Conservation (phyloP, 2,888 invertebrate species). For the Arge pagana region DNA sequence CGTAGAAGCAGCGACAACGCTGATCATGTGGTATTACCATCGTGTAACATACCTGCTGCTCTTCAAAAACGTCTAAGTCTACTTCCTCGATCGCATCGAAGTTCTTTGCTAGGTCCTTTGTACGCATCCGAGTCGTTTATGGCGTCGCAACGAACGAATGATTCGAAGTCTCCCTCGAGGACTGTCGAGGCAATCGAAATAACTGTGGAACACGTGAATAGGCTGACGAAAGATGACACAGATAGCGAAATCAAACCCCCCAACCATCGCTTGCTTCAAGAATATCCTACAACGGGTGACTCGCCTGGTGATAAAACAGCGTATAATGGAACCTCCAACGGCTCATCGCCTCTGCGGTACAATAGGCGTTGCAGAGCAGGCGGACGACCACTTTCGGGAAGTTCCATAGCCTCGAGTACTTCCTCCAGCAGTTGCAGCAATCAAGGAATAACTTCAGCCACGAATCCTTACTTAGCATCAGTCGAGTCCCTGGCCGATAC, state of each 20-base stretch:
- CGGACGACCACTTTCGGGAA: slow-evolving; percentile 73
- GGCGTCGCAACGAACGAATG: neutral
- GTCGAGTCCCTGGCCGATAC: slow-evolving; percentile 86
- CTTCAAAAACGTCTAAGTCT: slow-evolving; percentile 52
- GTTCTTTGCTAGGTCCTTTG: slow-evolving; percentile 47
- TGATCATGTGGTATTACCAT: slow-evolving; percentile 40
- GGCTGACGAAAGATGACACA: neutral
- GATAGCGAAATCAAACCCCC: no score
- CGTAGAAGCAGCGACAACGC: slow-evolving; percentile 46
- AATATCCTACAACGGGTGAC: neutral
- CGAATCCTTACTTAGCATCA: slow-evolving; percentile 82
- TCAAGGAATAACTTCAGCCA: slow-evolving; percentile 69
- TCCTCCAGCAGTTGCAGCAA: slow-evolving; percentile 57
- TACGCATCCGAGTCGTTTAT: slow-evolving; percentile 27
- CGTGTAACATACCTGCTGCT: slow-evolving; percentile 44
- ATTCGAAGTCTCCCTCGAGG: no score
- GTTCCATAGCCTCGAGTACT: slow-evolving; percentile 72
- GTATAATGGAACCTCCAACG: no score
- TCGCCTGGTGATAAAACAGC: no score
- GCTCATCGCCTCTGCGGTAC: slow-evolving; percentile 58
- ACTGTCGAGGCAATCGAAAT: neutral
- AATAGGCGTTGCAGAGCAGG: slow-evolving; percentile 61
- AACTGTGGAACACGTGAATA: slow-evolving; percentile 8
- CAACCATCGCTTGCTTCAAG: neutral
- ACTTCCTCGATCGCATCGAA: slow-evolving; percentile 44